Conservation (phyloP, 2,888 invertebrate genomes). For the Caenorhabditis sp. region DNA sequence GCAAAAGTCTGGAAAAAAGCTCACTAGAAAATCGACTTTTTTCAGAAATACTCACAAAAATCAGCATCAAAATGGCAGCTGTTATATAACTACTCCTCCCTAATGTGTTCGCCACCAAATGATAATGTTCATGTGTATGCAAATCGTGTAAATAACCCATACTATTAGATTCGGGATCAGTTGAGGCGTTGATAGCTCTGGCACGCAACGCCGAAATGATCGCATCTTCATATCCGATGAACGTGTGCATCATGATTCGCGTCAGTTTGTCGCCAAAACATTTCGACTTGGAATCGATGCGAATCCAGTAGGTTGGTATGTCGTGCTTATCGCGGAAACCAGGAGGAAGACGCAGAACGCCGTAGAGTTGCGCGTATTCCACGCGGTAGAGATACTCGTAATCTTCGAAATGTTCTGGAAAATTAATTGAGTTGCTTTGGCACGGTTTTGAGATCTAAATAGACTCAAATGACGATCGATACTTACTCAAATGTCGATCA, state of each 20-base stretch:
- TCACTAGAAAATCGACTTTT: neutral
- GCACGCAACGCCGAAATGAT: conserved; percentile 79
- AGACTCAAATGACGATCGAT: too few relatives aligned
- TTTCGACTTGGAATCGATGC: conserved; percentile 81
- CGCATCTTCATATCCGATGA: conserved; percentile 95
- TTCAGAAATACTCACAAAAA: conserved; percentile 84
- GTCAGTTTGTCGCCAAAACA: conserved; percentile 95
- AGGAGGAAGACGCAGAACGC: conserved; percentile 88
- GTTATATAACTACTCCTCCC: conserved; percentile 92
- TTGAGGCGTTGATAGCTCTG: neutral
- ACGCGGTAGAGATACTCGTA: conserved; percentile 86
- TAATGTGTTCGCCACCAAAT: conserved; percentile 96
- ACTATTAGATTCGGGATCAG: neutral
- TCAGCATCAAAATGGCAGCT: conserved; percentile 94
- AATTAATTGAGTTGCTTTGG: too few relatives aligned
- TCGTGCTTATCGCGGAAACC: conserved; percentile 79
- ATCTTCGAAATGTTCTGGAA: conserved; percentile 71
- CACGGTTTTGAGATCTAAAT: too few relatives aligned
- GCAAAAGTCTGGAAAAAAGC: conserved; percentile 85
- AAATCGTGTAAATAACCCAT: conserved; percentile 79
- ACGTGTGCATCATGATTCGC: conserved; percentile 86
- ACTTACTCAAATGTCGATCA: too few relatives aligned
- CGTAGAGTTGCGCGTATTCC: conserved; percentile 96
- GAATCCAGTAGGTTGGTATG: conserved; percentile 75
- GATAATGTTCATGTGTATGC: conserved; percentile 95